Evolutionary conservation across 1,140 invertebrate genomes (phyloP), one percentile per base, ranked within the genome.

Genomic region (Monochamus saltuarius): DNA sequence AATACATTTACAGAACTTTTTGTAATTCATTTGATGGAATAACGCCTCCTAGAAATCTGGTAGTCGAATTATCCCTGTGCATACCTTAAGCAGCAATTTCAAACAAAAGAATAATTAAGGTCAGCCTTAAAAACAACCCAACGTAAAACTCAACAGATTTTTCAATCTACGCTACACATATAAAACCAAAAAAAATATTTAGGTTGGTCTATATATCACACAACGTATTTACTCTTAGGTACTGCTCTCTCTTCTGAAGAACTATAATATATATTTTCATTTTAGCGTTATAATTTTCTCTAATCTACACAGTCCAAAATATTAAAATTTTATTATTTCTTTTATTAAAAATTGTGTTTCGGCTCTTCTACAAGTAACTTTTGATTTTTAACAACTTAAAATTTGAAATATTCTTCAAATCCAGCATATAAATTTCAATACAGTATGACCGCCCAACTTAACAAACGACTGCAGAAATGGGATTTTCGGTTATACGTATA

Each of bases 401-500:
- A 13, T 49, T 19, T 49, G 4, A 46, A 17, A 17, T 50, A 38
- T 36, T 34, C 43, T 22, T 14, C 11, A 16, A 39, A 22, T 34
- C 38, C 29, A 46, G 61, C 60, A 45, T 47, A 66, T 62, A 73
- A 71, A 73, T 68, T 71, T 68, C 71, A 73, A 73, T 73, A 73
- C 71, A 73, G 69, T 59, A 39, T 37, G 37, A 37, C 14, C 19
- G 43, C 17, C 37, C 35, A 55, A 38, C 75, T 85, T 88, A 89
- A 78, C 86, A 88, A 66, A 85, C 86, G 49, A 87, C 85, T 8
- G 87, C 87, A 61, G 87, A 88, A 76, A 89, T 89, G 38, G 88
- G 88, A 75, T 89, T 89, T 76, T 89, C 88, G 52, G 87, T 89
- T 74, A 89, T 89, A 75, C 87, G 85, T 73, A 89, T 89, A 67